A percentile compares a stretch with the other conserved stretches of the same genome.
These are phyloP conservation scores for Canis aureus DNA, from an alignment of 2,113 vertebrate genomes.

Conservation along the genomic window DNA sequence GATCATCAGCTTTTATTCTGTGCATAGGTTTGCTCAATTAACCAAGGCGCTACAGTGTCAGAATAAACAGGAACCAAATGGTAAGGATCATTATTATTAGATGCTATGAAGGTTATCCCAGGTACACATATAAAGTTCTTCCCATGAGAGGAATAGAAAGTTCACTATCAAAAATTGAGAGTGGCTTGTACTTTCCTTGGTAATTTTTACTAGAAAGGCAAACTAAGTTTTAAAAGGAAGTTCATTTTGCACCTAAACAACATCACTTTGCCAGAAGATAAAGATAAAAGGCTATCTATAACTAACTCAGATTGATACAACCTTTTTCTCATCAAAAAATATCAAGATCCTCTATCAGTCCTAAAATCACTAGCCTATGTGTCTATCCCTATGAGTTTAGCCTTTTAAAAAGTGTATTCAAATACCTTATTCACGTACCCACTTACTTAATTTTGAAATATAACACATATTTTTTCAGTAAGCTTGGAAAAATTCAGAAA, in stretches of 20 bases:
- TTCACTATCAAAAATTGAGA: slow-evolving; percentile 72
- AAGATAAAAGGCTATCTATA: slow-evolving; percentile 72
- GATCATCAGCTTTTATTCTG: slow-evolving; percentile 71
- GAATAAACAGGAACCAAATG: slow-evolving; percentile 69
- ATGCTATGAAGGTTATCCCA: slow-evolving; percentile 39
- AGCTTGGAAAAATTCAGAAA: slow-evolving; percentile 38
- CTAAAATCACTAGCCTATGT: not conserved
- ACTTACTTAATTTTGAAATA: slow-evolving; percentile 15
- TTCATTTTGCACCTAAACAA: slow-evolving; percentile 76
- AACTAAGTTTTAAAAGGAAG: slow-evolving; percentile 57
- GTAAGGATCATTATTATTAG: slow-evolving; percentile 57
- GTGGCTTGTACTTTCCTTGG: slow-evolving; percentile 66
- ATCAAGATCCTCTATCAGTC: slow-evolving; percentile 9
- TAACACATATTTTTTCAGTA: not conserved
- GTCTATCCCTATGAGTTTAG: not conserved
- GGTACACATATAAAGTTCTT: slow-evolving; percentile 45
- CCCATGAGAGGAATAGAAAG: slow-evolving; percentile 69
- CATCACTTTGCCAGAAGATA: slow-evolving; percentile 73
- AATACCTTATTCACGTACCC: not conserved
- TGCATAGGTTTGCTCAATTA: slow-evolving; percentile 51
- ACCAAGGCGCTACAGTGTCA: slow-evolving; percentile 55
- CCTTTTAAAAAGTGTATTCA: not conserved
- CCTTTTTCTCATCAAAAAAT: slow-evolving; percentile 45
- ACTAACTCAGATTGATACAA: slow-evolving; percentile 52
- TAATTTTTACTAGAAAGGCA: slow-evolving; percentile 77